Evolutionary conservation across 2,888 invertebrate species (phyloP), one percentile per base, ranked within the genome.

Genomic region (Augiades crinisus): DNA sequence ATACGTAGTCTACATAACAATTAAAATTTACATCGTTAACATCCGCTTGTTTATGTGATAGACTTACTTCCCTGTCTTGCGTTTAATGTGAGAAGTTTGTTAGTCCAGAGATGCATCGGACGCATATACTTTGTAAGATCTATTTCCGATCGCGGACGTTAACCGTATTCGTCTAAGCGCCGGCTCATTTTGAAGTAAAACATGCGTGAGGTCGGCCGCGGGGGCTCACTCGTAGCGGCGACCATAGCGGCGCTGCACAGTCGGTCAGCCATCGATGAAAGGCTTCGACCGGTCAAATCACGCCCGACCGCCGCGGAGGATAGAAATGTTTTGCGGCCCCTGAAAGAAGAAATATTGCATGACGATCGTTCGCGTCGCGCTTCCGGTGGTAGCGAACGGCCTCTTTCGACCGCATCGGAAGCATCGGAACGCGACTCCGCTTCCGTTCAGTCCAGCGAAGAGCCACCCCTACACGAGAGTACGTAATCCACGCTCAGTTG

Each of bases 201-300:
- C 84, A 89, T 89, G 88, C 87, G 89, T 66, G 90, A 90, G 84
- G 77, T 82, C 81, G 83, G 89, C 80, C 88, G 90, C 74, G 88
- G 82, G 76, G 90, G 90, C 75, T 89, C 91, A 70, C 85, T 92
- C 60, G 93, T 93, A 57, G 92, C 93, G 56, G 92, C 92, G 72
- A 84, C 86, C 73, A 86, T 84, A 70, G 88, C 85, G 62, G 80
- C 81, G 64, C 76, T 85, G 65, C 83, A 85, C 82, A 82, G 81
- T 70, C 86, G 86, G 56, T 70, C 78, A 61, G 73, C 74, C 59
- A 74, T 67, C 63, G 81, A 81, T 61, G 77, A 75, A 57, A 84
- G 86, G 70, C 62, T 70, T 63, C 77, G 71, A 54, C 57, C 73
- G 63, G 58, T 73, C 69, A 82, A 81, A 73, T 62, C 75, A 65